Base-by-base conservation (phyloP, 1,140 invertebrate genomes). In the Nasonia longicornis region DNA sequence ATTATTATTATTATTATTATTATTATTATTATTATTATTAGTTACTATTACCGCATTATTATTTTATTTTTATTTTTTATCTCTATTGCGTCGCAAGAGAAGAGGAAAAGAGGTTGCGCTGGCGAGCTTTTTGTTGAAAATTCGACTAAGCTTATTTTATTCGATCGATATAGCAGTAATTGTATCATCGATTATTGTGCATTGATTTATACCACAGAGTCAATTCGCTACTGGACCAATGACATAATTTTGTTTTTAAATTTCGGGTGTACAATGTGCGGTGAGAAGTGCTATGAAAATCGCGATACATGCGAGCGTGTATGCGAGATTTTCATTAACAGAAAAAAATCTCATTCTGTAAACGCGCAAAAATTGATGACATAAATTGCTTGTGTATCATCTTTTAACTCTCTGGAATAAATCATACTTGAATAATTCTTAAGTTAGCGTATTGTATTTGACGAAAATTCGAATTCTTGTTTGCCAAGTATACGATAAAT, bases 41-140 rank as follows among this genome's bases (percentile, higher is more conserved):
- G 26, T 14, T 48, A 73, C 26, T 48, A 48, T 31, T 69, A 14
- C 29, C 29, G 26, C 31, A 29, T 48, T 73, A 73, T 48, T 52
- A 48, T 73, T 31, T 48, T 73, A 73, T 73, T 73, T 70, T 66
- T 38, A 72, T 72, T 45, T 48, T 48, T 16, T 48, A 48, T 16
- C 12, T 3, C 14, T 12, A 71, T 42, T 42, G n/a, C 42, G 31
- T 10, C 38, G 38, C 38, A 8, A 42, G 12, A 48, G 45, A 14
- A 48, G 3, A 48, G 45, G 45, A 48, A 48, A 16, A 48, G 20
- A 58, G 3, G 20, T 58, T n/a, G 16, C 3, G 52, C 20, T 58
- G 52, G 52, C 52, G 52, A 58, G 20, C 3, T 58, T 58, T 58
- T 58, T 14, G 20, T 58, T 58, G 16, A 58, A 58, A 58, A 58